Base-by-base conservation (phyloP, 2,888 invertebrate genomes). In the Chironomus riparius region DNA sequence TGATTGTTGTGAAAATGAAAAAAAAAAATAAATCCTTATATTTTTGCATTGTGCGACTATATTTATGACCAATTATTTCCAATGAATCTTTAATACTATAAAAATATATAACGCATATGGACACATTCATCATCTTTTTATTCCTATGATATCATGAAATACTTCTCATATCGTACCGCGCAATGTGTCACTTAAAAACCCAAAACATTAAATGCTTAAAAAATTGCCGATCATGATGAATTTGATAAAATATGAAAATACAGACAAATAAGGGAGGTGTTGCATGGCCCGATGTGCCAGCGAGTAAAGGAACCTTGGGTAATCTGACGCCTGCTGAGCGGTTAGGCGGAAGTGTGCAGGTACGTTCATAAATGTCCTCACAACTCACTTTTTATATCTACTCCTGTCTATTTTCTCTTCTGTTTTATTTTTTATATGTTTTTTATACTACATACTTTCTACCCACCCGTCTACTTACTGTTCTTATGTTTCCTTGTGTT, bases 261-360 rank as follows among this genome's bases (percentile, higher is more conserved):
- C 83, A 82, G 84, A 84, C 82, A 83, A 90, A 82, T 91, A 92
- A 84, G 90, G 91, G 85, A 90, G 91, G 85, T 88, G 86, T 87
- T 83, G 92, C 92, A 80, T 93, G 93, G 90, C 92, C 92, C 82
- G 94, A 94, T 85, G 91, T 92, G 81, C 92, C 92, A 81, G 22
- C 65, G 21, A 94, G 94, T 82, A 90, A 91, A 83, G 91, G 91
- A 81, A 89, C 90, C 80, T 87, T 93, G 80, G 94, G 91, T 82
- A 93, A 93, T 85, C 88, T 95, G 83, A 95, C 95, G 81, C 94
- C 97, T 81, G 95, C 96, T 80, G 97, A 97, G 87, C 90, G 96
- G 86, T 96, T 38, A 38, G 38, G 96, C 85, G 97, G 97, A 85
- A 97, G 97, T 83, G 97, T 97, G 81, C 97, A 97, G 92, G 94